These are phyloP conservation scores for Andrena bicolor DNA, from an alignment of 2,888 invertebrate genomes.

Conservation along the genomic window DNA sequence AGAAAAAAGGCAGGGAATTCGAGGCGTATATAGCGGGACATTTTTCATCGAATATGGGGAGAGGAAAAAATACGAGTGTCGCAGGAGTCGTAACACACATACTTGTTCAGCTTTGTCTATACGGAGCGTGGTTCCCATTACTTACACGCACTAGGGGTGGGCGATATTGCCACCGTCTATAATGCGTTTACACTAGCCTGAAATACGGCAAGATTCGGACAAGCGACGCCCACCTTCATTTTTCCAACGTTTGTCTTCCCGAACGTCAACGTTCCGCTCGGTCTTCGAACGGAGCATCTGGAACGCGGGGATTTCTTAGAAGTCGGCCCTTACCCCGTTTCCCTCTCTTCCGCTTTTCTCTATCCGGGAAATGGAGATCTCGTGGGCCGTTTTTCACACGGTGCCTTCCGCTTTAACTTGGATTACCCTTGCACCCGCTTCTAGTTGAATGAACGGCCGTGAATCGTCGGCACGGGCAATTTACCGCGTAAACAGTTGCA, in stretches of 20 bases:
- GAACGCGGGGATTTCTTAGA: constrained; percentile 10
- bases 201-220: constrained; percentile 67
- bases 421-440: constrained; percentile 42
- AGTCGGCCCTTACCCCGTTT: neutral
- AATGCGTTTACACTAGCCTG: constrained; percentile 62
- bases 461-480: constrained; percentile 53
- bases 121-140: constrained; percentile 52
- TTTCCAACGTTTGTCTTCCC: constrained; percentile 69
- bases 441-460: constrained; percentile 44
- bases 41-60: too few relatives aligned
- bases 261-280: constrained; percentile 34
- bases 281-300: neutral
- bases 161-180: constrained; percentile 62
- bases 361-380: neutral
- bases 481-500: constrained; percentile 56
- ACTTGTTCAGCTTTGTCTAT: constrained; percentile 16
- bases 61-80: constrained; percentile 31
- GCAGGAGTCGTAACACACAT: neutral
- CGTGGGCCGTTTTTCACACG: constrained; percentile 44
- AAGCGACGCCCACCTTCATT: constrained; percentile 68
- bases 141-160: constrained; percentile 37
- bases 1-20: too few relatives aligned
- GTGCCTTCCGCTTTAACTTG: constrained; percentile 46
- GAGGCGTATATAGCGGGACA: too few relatives aligned
- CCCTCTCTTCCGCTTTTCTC: neutral